These are phyloP conservation scores for Rhinogobio ventralis DNA, from an alignment of 2,797 vertebrate genomes.

Conservation along the genomic window DNA sequence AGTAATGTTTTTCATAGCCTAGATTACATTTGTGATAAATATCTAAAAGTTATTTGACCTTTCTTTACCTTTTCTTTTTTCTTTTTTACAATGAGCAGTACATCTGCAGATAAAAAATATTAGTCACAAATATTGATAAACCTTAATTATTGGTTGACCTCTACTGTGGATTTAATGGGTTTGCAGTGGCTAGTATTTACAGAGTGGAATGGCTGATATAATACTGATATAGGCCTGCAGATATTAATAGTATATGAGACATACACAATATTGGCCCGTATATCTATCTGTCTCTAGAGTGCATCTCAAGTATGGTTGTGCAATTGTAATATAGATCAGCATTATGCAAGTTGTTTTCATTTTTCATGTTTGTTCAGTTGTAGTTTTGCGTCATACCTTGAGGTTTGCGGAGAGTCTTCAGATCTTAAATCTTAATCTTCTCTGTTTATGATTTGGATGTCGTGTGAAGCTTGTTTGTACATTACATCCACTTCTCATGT, in stretches of 20 bases:
- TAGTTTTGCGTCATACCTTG: conserved; percentile 23
- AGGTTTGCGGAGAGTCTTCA: neutral
- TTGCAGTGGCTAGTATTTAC: neutral
- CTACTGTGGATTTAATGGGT: neutral
- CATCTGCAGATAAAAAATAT: neutral
- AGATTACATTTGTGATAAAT: too few species aligned
- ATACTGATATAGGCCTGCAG: neutral
- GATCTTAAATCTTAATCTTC: conserved; percentile 6
- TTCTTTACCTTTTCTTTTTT: neutral
- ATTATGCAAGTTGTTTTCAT: conserved; percentile 22
- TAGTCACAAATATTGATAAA: too few species aligned
- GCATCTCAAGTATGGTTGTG: conserved; percentile 2
- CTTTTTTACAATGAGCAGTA: neutral
- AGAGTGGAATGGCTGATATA: neutral
- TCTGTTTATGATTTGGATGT: neutral
- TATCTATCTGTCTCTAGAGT: neutral
- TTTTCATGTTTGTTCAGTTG: conserved; percentile 28
- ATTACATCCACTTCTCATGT: conserved; percentile 13
- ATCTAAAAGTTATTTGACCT: too few species aligned
- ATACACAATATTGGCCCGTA: neutral
- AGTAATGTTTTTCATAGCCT: too few species aligned
- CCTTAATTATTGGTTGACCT: too few species aligned
- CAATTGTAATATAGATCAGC: conserved; percentile 18
- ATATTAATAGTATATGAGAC: neutral
- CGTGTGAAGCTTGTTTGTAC: neutral